phyloP scores from a whole-genome alignment of 2,797 vertebrate genomes.

The Xerus rutilus region DNA sequence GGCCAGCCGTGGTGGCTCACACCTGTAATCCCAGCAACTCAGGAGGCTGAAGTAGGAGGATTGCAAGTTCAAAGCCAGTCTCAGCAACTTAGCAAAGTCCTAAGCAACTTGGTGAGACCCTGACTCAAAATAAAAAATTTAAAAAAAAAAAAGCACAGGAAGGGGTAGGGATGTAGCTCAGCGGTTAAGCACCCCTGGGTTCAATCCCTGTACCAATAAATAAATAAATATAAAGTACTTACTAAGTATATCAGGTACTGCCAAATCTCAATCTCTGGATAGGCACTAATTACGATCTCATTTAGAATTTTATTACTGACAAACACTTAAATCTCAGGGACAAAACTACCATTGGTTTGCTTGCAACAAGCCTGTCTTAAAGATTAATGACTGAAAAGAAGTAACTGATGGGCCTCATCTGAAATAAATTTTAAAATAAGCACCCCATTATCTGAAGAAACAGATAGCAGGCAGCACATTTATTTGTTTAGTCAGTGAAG shows the following conservation, averaged over 20 bases:
- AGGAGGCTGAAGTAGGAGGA: too few species aligned
- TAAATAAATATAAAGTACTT: neutral
- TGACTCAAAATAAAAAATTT: too few species aligned
- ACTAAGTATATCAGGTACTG: neutral
- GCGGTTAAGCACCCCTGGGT: too few species aligned
- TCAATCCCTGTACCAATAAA: too few species aligned
- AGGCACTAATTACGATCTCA: constrained; percentile 53
- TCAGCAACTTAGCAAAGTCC: too few species aligned
- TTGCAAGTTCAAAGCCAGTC: too few species aligned
- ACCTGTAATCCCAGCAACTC: too few species aligned
- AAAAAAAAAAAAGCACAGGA: too few species aligned
- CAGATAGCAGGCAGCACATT: neutral
- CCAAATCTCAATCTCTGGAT: constrained; percentile 23
- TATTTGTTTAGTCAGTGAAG: constrained; percentile 56
- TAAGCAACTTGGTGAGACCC: too few species aligned
- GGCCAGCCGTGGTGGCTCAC: too few species aligned
- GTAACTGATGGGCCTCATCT: constrained; percentile 16
- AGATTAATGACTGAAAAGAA: constrained; percentile 72
- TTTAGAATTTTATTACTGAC: constrained; percentile 67
- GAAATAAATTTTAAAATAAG: constrained; percentile 61
- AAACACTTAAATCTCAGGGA: constrained; percentile 41
- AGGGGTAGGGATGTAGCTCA: too few species aligned
- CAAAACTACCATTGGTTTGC: constrained; percentile 31
- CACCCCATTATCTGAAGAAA: constrained; percentile 64
- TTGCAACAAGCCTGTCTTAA: constrained; percentile 52